Percentiles rank a stretch among this genome's conserved stretches.
Conservation (phyloP, 2,113 vertebrate species). For the Mustela nigripes region DNA sequence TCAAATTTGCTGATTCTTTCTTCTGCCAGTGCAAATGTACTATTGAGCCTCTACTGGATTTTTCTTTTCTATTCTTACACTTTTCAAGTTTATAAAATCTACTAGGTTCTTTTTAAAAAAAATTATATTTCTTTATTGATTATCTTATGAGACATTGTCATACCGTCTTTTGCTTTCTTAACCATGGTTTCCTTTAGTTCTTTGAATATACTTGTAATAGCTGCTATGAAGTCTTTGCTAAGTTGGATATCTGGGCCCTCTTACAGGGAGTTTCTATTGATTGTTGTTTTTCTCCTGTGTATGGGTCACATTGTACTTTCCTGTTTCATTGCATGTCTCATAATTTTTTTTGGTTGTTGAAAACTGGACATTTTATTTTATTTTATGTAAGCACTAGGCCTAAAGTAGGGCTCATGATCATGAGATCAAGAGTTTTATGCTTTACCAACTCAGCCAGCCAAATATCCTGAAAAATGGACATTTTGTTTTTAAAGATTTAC, state of each 20-base stretch:
- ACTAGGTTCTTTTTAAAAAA: not conserved
- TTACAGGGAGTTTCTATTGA: not conserved
- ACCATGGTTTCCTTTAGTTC: not conserved
- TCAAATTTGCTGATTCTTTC: slow-evolving; percentile 33
- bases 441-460: not conserved
- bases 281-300: not conserved
- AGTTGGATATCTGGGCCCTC: not conserved
- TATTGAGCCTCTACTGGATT: not conserved
- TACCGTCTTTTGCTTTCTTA: slow-evolving; percentile 36
- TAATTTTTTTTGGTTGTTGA: not conserved
- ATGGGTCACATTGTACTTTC: not conserved
- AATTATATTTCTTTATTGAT: not conserved
- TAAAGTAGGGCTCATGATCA: not conserved
- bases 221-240: slow-evolving; percentile 15
- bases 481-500: not conserved
- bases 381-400: not conserved
- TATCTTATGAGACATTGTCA: not conserved
- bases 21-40: not conserved
- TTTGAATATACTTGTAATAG: slow-evolving; percentile 13
- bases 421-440: not conserved
- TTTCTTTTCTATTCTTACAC: not conserved
- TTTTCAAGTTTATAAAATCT: not conserved
- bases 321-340: not conserved
- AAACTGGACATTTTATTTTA: not conserved
- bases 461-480: not conserved